phyloP scores from a whole-genome alignment of 1,140 invertebrate species.

The Asbolus verrucosus region DNA sequence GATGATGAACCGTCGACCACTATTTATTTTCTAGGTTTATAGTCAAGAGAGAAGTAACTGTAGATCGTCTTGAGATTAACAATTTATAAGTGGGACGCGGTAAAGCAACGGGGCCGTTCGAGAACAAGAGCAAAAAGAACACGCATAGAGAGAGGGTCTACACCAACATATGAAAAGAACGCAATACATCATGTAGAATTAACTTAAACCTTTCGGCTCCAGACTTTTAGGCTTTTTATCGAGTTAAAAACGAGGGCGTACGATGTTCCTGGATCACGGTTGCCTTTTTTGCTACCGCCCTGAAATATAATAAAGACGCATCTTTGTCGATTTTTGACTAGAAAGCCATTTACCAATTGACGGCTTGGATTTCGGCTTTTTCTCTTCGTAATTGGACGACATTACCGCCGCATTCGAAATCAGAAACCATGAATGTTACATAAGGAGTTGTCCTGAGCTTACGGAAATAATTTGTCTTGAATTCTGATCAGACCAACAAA shows the following conservation, averaged over 20 bases:
- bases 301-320: not conserved
- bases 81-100: conserved; percentile 25
- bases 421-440: no score
- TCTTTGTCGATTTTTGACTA: no score
- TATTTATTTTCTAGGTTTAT: conserved; percentile 38
- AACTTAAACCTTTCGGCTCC: conserved; percentile 3
- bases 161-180: conserved; percentile 10
- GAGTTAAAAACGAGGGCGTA: conserved; percentile 6
- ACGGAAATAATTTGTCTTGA: no score
- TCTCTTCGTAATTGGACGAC: no score
- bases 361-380: no score
- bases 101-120: not conserved
- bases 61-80: conserved; percentile 21
- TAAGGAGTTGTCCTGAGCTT: no score
- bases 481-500: no score
- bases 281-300: not conserved
- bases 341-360: no score
- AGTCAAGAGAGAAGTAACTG: conserved; percentile 17
- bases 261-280: not conserved
- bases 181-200: conserved; percentile 10
- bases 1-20: conserved; percentile 26
- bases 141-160: not conserved
- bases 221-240: conserved; percentile 8
- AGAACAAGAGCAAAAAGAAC: conserved; percentile 10
- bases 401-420: no score